Evolutionary conservation across 2,113 vertebrate genomes (phyloP), one percentile per base, ranked within the genome.

Genomic region (Phyllostomus discolor): DNA sequence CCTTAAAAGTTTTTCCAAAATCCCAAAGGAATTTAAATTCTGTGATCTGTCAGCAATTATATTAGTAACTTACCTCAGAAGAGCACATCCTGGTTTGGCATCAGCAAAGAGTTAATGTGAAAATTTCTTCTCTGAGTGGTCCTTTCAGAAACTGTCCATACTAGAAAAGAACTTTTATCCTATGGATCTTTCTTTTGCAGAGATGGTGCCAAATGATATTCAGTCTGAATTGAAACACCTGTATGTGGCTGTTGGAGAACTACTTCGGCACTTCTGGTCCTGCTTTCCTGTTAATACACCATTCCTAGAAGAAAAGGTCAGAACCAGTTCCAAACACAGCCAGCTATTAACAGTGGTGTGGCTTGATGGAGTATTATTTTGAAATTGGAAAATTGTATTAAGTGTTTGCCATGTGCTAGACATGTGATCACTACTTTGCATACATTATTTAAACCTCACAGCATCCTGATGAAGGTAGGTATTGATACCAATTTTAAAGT

Each of bases 261-360:
- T 99, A 96, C 98, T 99, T 24, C 99, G 99, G 97, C 99, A 99
- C 97, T 99, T 99, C 98, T 99, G 99, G 99, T 99, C 99, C 96
- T 99, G 99, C 98, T 99, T 99, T 97, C 99, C 99, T 80, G 99
- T 99, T 88, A 99, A 99, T 96, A 99, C 99, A 0, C 99, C 99
- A 91, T 99, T 99, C 99, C 98, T 99, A 98, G 99, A 99, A 98
- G 99, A 99, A 96, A 99, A 99, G 99, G 99, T 99, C 97, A 98
- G 96, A 70, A 70, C 12, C 20, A 16, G 10, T 97, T 82, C 57
- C 57, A 79, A 31, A 57, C 59, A 82, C 11, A 90, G 28, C 72
- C 54, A 76, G 5, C 41, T 94, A 10, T 72, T 76, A 1, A 1
- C 72, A 31, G 35, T 88, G 54, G 1, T 69, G 16, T 82, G 52